Evolutionary conservation across 2,113 vertebrate genomes (phyloP), one percentile per base, ranked within the genome.

Genomic region (Platanista minor): DNA sequence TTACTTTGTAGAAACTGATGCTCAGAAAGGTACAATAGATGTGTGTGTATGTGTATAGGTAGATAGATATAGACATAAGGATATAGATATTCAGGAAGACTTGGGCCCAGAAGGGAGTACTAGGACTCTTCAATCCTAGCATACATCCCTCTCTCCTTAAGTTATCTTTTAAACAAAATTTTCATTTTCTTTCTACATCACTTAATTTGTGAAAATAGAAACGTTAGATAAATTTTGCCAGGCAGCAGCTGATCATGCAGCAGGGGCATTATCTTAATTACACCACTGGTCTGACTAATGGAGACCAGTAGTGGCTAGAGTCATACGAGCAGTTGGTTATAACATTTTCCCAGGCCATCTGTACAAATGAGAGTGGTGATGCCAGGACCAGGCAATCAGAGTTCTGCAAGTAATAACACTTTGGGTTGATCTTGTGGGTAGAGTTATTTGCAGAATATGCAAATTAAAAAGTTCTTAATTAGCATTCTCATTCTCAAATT

Each of bases 291-390:
- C 52, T 74, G 41, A 74, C 18, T 74, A 33, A 25, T 69, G 66
- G 54, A 87, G 66, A 78, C 6, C 29, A 27, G 41, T 54, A 5
- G 9, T 88, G 64, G 10, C n/a, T 66, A 66, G 72, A 83, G 31
- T 94, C 61, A 31, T 15, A 86, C 25, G 27, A 92, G 49, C 36
- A 49, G 57, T 64, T 74, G 92, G 49, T 67, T 72, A 46, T 80
- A 52, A 62, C 75, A 46, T 91, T 87, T 87, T 74, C 69, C 85
- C 31, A 90, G 72, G 86, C 94, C 94, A 90, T 97, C 91, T 97
- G 94, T 62, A 5, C 41, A 84, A 92, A 91, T 84, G 57, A 18
- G 14, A 18, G 11, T 25, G 11, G 25, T 64, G 62, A 80, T 41
- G 33, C 20, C 67, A 95, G 23, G 36, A 25, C 6, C 41, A 88